Conservation (phyloP, 2,888 invertebrate species). For the Cheilosia grossa region DNA sequence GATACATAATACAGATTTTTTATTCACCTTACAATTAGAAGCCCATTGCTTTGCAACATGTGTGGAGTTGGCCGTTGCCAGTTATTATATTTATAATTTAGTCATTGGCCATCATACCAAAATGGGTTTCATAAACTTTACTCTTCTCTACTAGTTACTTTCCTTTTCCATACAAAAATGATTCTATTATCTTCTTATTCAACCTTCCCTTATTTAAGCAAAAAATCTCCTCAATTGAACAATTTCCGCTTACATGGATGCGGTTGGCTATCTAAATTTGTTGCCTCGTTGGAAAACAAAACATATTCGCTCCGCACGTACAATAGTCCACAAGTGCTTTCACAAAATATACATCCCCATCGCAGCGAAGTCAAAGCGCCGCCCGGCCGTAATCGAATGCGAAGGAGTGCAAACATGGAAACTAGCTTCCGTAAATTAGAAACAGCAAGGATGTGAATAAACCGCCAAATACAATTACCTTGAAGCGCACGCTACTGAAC, state of each 20-base stretch:
- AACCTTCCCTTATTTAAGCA: not conserved
- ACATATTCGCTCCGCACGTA: conserved; percentile 1
- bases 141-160: not conserved
- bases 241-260: not conserved
- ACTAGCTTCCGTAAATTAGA: conserved; percentile 42
- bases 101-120: too few relatives aligned
- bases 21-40: too few relatives aligned
- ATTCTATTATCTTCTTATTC: not conserved
- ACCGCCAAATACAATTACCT: conserved; percentile 48
- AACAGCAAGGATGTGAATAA: conserved; percentile 44
- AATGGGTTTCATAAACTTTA: too few relatives aligned
- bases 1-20: too few relatives aligned
- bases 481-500: conserved; percentile 23
- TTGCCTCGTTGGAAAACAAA: not conserved
- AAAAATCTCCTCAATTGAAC: not conserved
- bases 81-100: too few relatives aligned
- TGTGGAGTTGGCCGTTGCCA: too few relatives aligned
- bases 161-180: not conserved
- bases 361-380: not conserved
- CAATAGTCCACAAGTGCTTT: conserved; percentile 8
- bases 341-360: not conserved
- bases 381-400: not conserved
- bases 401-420: conserved; percentile 35
- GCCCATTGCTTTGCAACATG: too few relatives aligned
- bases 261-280: not conserved